Conservation (phyloP, 1,140 invertebrate species). For the Hyposmocoma kahamanoa region DNA sequence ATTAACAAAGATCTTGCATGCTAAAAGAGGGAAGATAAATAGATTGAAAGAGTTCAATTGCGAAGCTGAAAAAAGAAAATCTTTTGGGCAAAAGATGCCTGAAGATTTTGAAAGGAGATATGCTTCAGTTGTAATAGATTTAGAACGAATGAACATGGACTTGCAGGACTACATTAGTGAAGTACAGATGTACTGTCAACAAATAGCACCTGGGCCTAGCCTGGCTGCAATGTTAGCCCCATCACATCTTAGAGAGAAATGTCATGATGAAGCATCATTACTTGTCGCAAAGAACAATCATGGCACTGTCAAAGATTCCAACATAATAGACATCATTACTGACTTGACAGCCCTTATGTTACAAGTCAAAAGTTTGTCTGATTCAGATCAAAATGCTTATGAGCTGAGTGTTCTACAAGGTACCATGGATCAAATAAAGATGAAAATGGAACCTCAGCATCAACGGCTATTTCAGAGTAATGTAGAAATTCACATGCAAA, state of each 20-base stretch:
- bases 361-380: conserved; percentile 93
- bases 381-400: conserved; percentile 92
- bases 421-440: conserved; percentile 91
- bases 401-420: conserved; percentile 95
- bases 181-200: conserved; percentile 88
- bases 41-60: conserved; percentile 91
- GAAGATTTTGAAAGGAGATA: conserved; percentile 94
- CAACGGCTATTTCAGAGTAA: conserved; percentile 90
- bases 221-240: conserved; percentile 92
- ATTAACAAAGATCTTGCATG: conserved; percentile 88
- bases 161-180: conserved; percentile 89
- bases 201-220: conserved; percentile 91
- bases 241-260: conserved; percentile 89
- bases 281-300: conserved; percentile 87
- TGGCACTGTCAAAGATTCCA: conserved; percentile 74
- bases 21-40: conserved; percentile 88
- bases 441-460: conserved; percentile 85
- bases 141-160: conserved; percentile 94
- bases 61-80: conserved; percentile 90
- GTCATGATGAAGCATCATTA: conserved; percentile 86
- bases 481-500: conserved; percentile 94
- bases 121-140: conserved; percentile 90
- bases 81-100: conserved; percentile 83
- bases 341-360: conserved; percentile 93
- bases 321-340: conserved; percentile 85